Conservation (phyloP, 2,888 invertebrate species). For the Aleiodes testaceus region DNA sequence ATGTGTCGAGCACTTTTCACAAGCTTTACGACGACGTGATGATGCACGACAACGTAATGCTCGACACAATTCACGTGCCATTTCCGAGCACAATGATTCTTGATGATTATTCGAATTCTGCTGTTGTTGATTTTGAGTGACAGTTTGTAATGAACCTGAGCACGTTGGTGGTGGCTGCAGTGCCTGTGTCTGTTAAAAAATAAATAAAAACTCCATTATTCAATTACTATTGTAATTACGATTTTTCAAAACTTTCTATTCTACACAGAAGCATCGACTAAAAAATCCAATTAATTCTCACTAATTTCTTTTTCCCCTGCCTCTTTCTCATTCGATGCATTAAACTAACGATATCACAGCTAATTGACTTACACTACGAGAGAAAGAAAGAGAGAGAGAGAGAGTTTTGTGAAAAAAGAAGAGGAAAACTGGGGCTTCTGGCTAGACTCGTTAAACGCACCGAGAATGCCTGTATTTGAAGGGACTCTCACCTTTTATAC, state of each 20-base stretch:
- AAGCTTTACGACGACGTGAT: constrained; percentile 80
- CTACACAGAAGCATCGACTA: neutral
- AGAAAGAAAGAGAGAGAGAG: constrained; percentile 1
- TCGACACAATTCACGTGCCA: constrained; percentile 83
- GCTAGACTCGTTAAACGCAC: constrained; percentile 33
- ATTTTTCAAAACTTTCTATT: neutral
- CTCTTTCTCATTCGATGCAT: constrained; percentile 18
- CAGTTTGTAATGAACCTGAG: constrained; percentile 71
- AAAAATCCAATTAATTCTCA: constrained; percentile 1
- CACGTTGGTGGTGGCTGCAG: constrained; percentile 62
- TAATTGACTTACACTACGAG: neutral
- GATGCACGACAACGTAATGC: constrained; percentile 79
- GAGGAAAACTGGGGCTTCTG: constrained; percentile 33
- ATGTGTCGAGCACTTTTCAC: constrained; percentile 75
- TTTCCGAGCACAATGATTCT: constrained; percentile 85
- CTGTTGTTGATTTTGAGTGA: constrained; percentile 69
- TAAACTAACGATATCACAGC: constrained; percentile 16
- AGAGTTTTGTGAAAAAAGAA: constrained; percentile 3
- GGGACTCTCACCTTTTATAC: constrained; percentile 54
- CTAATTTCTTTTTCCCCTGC: neutral
- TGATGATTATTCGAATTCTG: constrained; percentile 72
- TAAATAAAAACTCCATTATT: neutral
- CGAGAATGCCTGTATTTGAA: constrained; percentile 31
- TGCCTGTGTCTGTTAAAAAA: constrained; percentile 59
- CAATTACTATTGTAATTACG: constrained; percentile 14